phyloP scores from a whole-genome alignment of 92 coral and sea anemone genomes.

The Scolanthus callimorphus region DNA sequence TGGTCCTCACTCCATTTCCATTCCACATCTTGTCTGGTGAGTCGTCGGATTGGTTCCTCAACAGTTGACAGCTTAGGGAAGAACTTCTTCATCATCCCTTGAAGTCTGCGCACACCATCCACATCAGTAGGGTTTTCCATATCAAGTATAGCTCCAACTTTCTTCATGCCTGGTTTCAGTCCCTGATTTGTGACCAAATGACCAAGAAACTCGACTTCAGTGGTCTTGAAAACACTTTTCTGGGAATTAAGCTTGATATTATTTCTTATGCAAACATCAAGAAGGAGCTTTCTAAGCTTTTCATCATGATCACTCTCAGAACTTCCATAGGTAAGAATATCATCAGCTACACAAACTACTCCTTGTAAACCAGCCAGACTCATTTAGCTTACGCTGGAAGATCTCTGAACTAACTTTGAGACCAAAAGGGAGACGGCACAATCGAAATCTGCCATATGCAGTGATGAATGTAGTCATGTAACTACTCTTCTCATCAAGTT shows the following conservation, averaged over 20 bases:
- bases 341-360: conserved; percentile 35
- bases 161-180: conserved; percentile 46
- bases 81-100: conserved; percentile 52
- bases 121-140: conserved; percentile 43
- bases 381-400: conserved; percentile 41
- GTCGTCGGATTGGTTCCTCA: conserved; percentile 14
- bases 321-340: no score
- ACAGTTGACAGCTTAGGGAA: conserved; percentile 14
- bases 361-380: conserved; percentile 42
- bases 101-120: conserved; percentile 36
- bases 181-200: conserved; percentile 24
- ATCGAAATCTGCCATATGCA: no score
- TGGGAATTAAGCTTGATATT: conserved; percentile 37
- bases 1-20: conserved; percentile 44
- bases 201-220: conserved; percentile 39
- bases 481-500: conserved; percentile 24
- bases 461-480: conserved; percentile 27
- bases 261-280: conserved; percentile 16
- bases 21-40: no score
- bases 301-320: conserved; percentile 18
- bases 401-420: conserved; percentile 31
- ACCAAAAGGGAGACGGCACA: no score
- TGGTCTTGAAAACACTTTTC: conserved; percentile 27
- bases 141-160: conserved; percentile 39
- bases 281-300: conserved; percentile 21